phyloP scores from a whole-genome alignment of 2,113 vertebrate genomes.

The Leiothrix lutea region DNA sequence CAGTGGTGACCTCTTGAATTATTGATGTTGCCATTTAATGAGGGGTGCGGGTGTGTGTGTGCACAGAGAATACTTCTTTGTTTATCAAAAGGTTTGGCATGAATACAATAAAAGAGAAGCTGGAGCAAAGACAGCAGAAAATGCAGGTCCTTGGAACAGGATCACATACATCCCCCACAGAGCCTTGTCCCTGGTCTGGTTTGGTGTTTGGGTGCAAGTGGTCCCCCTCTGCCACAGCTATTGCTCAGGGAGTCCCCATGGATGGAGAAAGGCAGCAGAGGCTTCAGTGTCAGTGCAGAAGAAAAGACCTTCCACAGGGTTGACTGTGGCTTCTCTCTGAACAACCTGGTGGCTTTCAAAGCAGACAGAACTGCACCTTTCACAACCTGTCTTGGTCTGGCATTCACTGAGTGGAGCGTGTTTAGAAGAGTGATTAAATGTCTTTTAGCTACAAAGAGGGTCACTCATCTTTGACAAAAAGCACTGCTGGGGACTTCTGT shows the following conservation, averaged over 20 bases:
- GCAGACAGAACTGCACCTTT: neutral
- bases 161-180: neutral
- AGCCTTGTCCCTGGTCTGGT: neutral
- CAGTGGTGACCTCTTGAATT: slow-evolving; percentile 37
- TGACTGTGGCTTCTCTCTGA: neutral
- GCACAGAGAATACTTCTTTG: neutral
- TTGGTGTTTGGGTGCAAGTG: neutral
- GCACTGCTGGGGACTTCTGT: slow-evolving; percentile 34
- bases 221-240: neutral
- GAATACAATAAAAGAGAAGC: neutral
- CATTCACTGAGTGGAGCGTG: neutral
- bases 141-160: neutral
- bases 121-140: neutral
- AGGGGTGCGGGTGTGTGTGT: neutral
- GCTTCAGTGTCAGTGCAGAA: neutral
- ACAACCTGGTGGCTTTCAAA: neutral
- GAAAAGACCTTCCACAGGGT: neutral
- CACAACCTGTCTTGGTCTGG: neutral
- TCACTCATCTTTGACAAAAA: slow-evolving; percentile 37
- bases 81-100: slow-evolving; percentile 12
- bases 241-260: neutral
- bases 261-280: neutral
- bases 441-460: neutral
- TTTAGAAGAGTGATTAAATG: neutral
- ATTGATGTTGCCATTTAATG: slow-evolving; percentile 35